Percentiles rank a stretch among this genome's conserved stretches.
phyloP scores from a whole-genome alignment of 2,888 invertebrate genomes.

The Amaurobius ferox region DNA sequence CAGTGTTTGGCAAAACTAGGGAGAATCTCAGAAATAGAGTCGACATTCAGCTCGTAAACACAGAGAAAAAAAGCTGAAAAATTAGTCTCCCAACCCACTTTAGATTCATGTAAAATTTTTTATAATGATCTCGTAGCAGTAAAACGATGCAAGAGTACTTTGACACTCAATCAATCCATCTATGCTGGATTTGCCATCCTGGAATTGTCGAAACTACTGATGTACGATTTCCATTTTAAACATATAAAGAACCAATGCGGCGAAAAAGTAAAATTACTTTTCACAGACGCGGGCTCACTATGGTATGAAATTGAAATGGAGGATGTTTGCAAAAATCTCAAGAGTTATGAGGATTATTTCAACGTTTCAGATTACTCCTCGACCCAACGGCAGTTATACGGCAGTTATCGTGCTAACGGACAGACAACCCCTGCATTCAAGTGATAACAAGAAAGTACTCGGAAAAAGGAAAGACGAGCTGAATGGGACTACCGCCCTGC shows the following conservation, averaged over 20 bases:
- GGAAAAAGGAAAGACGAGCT: no score
- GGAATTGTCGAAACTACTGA: no score
- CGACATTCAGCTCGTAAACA: constrained; percentile 74
- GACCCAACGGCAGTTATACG: no score
- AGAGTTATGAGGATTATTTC: not conserved
- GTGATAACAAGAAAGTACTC: no score
- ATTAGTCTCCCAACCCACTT: constrained; percentile 45
- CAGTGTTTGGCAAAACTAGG: constrained; percentile 77
- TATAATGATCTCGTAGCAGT: constrained; percentile 28
- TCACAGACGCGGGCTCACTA: constrained; percentile 76
- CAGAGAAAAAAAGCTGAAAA: constrained; percentile 15
- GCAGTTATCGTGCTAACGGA: no score
- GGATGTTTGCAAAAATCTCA: not conserved
- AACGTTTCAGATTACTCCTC: no score
- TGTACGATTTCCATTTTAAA: constrained; percentile 75
- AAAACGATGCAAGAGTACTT: no score
- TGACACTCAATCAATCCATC: constrained; percentile 74
- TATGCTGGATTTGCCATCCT: constrained; percentile 74
- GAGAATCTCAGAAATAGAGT: constrained; percentile 75
- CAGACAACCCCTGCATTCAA: no score
- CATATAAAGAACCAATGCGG: constrained; percentile 73
- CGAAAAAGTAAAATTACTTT: no score
- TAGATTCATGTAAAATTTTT: constrained; percentile 28
- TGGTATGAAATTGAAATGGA: constrained; percentile 60
- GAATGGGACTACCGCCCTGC: no score